Conservation (phyloP, 2,113 vertebrate species). For the Gulo gulo region DNA sequence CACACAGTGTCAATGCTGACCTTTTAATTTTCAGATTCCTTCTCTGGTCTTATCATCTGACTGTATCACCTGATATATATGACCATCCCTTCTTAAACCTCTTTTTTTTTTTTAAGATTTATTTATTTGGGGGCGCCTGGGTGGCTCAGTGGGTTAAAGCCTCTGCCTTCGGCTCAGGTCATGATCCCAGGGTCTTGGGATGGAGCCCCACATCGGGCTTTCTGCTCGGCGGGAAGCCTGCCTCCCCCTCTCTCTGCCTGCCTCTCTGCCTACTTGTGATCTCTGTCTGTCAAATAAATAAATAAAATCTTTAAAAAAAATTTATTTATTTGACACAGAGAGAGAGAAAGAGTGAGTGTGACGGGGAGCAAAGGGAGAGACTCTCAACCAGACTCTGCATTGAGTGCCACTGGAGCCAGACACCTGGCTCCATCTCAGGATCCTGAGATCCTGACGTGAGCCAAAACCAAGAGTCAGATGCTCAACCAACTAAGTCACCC, state of each 20-base stretch:
- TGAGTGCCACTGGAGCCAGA: not conserved
- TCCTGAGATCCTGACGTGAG: not conserved
- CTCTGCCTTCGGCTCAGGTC: too few species aligned
- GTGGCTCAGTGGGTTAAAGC: too few species aligned
- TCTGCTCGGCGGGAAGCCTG: too few species aligned
- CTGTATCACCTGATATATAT: not conserved
- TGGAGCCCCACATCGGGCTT: too few species aligned
- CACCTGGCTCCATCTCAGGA: not conserved
- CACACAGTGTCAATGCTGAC: not conserved
- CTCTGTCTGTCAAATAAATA: too few species aligned
- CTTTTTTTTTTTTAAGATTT: not conserved
- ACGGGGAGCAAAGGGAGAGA: not conserved
- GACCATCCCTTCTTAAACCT: not conserved
- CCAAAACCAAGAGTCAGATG: not conserved
- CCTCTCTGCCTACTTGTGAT: too few species aligned
- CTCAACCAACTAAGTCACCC: not conserved
- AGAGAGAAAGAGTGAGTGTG: not conserved
- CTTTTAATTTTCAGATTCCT: conserved; percentile 29
- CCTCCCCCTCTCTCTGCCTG: too few species aligned
- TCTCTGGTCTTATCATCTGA: not conserved
- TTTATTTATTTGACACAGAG: not conserved
- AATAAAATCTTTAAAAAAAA: too few species aligned
- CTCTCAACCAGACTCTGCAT: not conserved
- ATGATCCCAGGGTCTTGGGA: too few species aligned
- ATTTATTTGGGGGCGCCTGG: not conserved